Percentiles rank a stretch among this genome's conserved stretches.
Conservation (phyloP, 2,113 vertebrate species). For the Zosterops borbonicus region DNA sequence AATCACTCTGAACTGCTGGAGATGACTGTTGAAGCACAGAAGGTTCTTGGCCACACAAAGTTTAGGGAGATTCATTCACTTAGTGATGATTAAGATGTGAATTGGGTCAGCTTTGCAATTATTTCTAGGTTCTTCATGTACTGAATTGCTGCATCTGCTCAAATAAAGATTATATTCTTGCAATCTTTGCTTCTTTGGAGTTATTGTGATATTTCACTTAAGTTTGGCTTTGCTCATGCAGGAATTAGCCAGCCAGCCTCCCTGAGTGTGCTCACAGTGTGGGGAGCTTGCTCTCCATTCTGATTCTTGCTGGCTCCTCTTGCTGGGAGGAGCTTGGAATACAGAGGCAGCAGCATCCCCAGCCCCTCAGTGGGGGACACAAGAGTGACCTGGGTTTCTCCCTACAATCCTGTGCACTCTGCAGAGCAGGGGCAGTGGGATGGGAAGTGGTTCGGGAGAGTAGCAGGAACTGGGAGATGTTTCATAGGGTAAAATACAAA, state of each 20-base stretch:
- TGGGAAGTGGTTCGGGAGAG: not conserved
- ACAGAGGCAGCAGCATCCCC: not conserved
- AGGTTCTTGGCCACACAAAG: not conserved
- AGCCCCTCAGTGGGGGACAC: not conserved
- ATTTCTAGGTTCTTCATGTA: not conserved
- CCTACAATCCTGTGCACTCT: fast-evolving
- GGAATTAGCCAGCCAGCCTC: not conserved
- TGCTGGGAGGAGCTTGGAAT: not conserved
- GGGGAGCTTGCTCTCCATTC: not conserved
- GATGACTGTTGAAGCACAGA: not conserved
- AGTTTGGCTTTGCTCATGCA: not conserved
- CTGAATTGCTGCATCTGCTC: not conserved
- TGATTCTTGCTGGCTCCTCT: not conserved
- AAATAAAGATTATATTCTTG: slow-evolving; percentile 60
- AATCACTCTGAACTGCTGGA: not conserved
- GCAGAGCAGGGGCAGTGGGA: not conserved
- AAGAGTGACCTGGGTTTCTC: not conserved
- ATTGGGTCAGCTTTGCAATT: not conserved
- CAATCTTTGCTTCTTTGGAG: not conserved
- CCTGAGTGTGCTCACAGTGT: not conserved
- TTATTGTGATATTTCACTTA: not conserved
- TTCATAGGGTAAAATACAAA: not conserved
- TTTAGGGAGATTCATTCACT: not conserved
- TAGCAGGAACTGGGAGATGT: not conserved
- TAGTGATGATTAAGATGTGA: not conserved